Conservation (phyloP, 2,888 invertebrate genomes). For the Trachelus iudaicus region DNA sequence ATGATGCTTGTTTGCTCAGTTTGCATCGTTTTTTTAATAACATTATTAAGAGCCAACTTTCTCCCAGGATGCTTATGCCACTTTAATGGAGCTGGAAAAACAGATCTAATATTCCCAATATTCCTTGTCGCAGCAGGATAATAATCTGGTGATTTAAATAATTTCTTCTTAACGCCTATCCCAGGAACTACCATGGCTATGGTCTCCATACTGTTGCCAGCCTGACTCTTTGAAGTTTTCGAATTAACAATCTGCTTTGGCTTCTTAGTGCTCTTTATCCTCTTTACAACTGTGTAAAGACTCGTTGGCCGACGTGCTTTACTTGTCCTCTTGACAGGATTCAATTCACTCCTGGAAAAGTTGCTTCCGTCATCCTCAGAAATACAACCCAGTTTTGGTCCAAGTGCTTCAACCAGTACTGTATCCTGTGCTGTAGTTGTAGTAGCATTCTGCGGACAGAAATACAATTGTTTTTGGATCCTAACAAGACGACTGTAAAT, state of each 20-base stretch:
- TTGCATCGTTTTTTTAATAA: slow-evolving; percentile 18
- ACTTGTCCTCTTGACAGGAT: slow-evolving; percentile 40
- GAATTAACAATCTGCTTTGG: slow-evolving; percentile 35
- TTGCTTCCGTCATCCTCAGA: slow-evolving; percentile 28
- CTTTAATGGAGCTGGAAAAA: slow-evolving; percentile 3
- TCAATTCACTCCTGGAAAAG: slow-evolving; percentile 37
- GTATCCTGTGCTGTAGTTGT: slow-evolving; percentile 34
- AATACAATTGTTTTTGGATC: slow-evolving; percentile 22
- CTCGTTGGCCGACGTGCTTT: slow-evolving; percentile 46
- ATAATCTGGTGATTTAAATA: slow-evolving; percentile 28
- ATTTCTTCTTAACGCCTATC: slow-evolving; percentile 22
- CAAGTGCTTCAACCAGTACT: slow-evolving; percentile 38
- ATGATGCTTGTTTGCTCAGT: slow-evolving; percentile 46
- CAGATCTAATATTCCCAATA: slow-evolving; percentile 10
- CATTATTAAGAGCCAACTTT: slow-evolving; percentile 17
- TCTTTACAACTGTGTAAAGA: slow-evolving; percentile 49
- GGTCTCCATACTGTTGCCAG: slow-evolving; percentile 22
- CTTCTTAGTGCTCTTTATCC: slow-evolving; percentile 50
- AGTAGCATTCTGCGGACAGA: slow-evolving; percentile 45
- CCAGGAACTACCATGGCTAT: not conserved
- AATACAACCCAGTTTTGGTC: slow-evolving; percentile 35
- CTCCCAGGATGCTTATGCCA: slow-evolving; percentile 18
- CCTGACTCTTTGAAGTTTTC: slow-evolving; percentile 43
- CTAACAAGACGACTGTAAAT: not conserved
- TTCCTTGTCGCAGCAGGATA: slow-evolving; percentile 12